Percentiles rank a stretch among this genome's conserved stretches.
Evolutionary conservation across 35 echinoderm and acorn worm species (phyloP).

Genomic region (Lytechinus variegatus): DNA sequence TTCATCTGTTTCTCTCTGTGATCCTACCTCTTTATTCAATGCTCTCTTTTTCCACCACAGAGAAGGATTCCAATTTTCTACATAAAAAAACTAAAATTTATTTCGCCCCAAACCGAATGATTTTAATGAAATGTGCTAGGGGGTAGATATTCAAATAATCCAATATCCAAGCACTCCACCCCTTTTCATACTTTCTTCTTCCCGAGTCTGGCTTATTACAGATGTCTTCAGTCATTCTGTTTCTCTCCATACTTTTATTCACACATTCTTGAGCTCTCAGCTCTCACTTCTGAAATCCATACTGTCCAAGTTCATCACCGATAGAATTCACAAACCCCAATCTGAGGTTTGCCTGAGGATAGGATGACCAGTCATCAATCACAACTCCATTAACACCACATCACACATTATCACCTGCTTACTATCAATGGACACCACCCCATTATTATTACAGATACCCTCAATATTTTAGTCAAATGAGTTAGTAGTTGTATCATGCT

Average conservation of each 20-base stretch:
- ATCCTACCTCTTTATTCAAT: too few relatives aligned
- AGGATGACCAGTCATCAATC: not conserved
- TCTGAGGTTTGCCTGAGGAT: not conserved
- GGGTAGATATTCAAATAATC: not conserved
- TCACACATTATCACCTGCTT: not conserved
- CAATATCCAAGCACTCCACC: not conserved
- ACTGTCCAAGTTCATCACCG: not conserved
- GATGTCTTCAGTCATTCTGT: not conserved
- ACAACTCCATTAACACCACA: not conserved
- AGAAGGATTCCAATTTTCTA: not conserved
- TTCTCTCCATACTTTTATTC: not conserved
- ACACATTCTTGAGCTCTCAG: not conserved
- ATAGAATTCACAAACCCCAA: not conserved
- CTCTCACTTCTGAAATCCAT: not conserved
- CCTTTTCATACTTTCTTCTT: not conserved
- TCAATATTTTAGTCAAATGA: not conserved
- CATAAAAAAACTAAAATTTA: not conserved
- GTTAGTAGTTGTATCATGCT: not conserved
- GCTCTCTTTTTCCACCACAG: not conserved
- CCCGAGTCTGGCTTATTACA: not conserved
- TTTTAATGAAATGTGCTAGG: not conserved
- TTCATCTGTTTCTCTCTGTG: not conserved
- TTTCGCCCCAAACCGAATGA: not conserved
- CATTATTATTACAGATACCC: not conserved
- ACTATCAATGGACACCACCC: not conserved